Evolutionary conservation across 2,797 vertebrate genomes (phyloP).

Genomic region (Centropyge bicolor): DNA sequence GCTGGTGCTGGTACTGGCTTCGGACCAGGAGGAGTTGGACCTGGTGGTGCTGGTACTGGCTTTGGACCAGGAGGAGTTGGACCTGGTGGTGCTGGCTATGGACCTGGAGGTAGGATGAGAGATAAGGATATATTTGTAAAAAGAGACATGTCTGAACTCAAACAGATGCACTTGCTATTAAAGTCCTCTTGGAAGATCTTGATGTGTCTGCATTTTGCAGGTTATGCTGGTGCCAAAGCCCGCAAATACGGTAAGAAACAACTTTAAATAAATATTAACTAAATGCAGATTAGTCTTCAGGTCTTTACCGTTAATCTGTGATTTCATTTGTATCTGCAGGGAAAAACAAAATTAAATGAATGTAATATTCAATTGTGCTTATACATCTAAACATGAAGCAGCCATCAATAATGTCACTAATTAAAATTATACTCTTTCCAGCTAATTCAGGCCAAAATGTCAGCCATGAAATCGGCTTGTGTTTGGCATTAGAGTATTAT

Average conservation of each 20-base stretch:
- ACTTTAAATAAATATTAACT: neutral
- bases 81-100: conserved; percentile 47
- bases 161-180: neutral
- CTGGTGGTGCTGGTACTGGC: conserved; percentile 38
- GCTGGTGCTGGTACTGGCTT: conserved; percentile 52
- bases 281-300: neutral
- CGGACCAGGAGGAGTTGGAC: conserved; percentile 28
- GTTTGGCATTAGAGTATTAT: neutral
- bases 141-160: neutral
- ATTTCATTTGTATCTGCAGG: neutral
- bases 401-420: neutral
- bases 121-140: neutral
- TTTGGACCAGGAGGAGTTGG: conserved; percentile 34
- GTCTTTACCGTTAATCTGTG: neutral
- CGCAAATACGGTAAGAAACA: conserved; percentile 83
- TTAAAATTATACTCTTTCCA: neutral
- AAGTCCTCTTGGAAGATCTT: neutral
- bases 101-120: conserved; percentile 58
- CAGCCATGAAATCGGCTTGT: neutral
- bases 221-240: conserved; percentile 81
- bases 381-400: neutral
- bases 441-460: neutral
- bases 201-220: conserved; percentile 57
- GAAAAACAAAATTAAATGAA: neutral
- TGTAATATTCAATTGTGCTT: neutral